Percentiles rank a stretch among this genome's conserved stretches.
phyloP scores from a whole-genome alignment of 2,888 invertebrate genomes.

The Meteorus cinctellus region DNA sequence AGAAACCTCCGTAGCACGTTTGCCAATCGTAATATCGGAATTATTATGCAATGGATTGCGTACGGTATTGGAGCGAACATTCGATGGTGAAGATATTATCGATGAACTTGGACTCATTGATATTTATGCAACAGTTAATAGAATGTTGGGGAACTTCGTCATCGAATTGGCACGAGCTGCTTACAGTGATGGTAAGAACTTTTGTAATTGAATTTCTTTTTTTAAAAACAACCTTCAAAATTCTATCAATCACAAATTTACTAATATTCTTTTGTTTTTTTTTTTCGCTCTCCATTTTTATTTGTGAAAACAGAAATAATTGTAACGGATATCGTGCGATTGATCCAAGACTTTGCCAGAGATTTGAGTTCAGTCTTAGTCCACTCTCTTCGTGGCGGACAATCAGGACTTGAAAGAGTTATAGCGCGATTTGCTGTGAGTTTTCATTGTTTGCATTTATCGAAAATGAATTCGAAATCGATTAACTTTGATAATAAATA shows the following conservation, averaged over 20 bases:
- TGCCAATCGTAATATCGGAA: background rate
- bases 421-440: constrained; percentile 71
- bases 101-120: background rate
- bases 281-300: background rate
- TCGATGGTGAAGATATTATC: background rate
- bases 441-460: constrained; percentile 29
- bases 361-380: constrained; percentile 53
- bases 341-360: background rate
- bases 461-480: background rate
- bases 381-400: constrained; percentile 66
- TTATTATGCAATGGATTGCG: background rate
- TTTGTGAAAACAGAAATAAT: background rate
- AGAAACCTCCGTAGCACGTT: background rate
- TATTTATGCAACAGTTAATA: background rate
- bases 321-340: background rate
- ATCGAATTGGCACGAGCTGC: background rate
- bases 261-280: background rate
- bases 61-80: background rate
- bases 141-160: background rate
- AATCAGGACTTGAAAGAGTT: constrained; percentile 71
- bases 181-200: background rate
- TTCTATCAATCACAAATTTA: background rate
- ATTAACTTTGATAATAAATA: background rate
- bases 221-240: too few relatives aligned
- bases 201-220: background rate